Base-by-base conservation (phyloP, 2,797 vertebrate species). In the Danio tinwini region DNA sequence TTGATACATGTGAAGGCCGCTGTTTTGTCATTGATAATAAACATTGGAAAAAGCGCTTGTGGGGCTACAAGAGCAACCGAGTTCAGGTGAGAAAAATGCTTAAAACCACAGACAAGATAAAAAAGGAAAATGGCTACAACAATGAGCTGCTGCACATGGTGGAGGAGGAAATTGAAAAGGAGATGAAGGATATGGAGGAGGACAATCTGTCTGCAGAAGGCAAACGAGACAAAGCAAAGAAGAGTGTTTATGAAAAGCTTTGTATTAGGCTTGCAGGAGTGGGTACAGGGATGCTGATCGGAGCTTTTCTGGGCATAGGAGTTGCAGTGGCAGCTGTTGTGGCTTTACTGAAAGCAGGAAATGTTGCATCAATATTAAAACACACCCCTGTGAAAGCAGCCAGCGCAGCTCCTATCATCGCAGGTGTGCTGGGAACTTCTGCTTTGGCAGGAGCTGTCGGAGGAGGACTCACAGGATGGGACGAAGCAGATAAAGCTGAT, bases 41-140 rank as follows among this genome's bases (percentile, higher is more conserved):
- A 42, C 42, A 53, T 16, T 81, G 73, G 80, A 70, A 55, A 4
- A 37, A 70, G 13, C 11, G 68, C 37, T 17, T 53, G n/a, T 49
- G 61, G 1, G 72, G 40, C 4, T 70, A 72, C 50, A 68, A 42
- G 45, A 76, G 64, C 58, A 78, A 83, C 58, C 68, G 39, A 42
- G 58, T 59, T 67, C 82, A 80, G 72, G 64, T 83, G 37, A 67
- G 63, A 55, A 74, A 80, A 7, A 58, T 83, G 9, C 39, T 83
- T 17, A 19, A 61, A 16, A 72, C 78, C 39, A 58, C 76, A 8
- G 73, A 80, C 13, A 7, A n/a, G 14, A 83, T 76, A 67, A 56
- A 71, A 47, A 17, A 19, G 7, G 4, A 19, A 16, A 56, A 71
- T 14, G 47, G 40, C 45, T 71, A 47, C 61, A 80, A 74, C 13